Percentiles rank a stretch among this genome's conserved stretches.
Conservation (phyloP, 1,140 invertebrate species). For the Nymphalis io region DNA sequence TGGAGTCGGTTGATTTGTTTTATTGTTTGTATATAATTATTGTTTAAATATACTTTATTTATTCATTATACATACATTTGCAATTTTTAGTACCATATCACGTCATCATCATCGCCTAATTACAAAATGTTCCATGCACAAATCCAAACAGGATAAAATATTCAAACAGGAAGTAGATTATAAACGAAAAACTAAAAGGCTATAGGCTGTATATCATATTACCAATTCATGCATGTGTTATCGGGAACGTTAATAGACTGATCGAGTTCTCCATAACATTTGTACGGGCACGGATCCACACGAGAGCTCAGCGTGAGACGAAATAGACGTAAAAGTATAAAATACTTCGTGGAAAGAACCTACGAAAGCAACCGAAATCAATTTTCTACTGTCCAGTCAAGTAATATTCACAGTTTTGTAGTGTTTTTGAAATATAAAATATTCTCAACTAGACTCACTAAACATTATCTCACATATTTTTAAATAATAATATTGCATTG, state of each 20-base stretch:
- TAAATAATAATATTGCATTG: no score
- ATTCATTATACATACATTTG: conserved; percentile 36
- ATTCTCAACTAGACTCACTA: no score
- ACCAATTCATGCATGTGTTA: conserved; percentile 8
- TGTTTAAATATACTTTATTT: neutral
- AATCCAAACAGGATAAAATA: conserved; percentile 5
- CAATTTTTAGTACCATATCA: conserved; percentile 28
- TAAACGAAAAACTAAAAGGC: conserved; percentile 42
- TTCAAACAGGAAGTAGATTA: conserved; percentile 47
- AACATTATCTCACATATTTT: neutral
- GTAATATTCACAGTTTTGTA: neutral
- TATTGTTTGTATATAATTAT: neutral
- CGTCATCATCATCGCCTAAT: conserved; percentile 20
- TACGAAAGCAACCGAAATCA: neutral
- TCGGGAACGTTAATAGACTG: neutral
- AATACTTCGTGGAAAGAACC: neutral
- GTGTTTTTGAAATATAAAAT: no score
- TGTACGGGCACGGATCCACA: neutral
- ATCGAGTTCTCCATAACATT: neutral
- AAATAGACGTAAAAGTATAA: neutral
- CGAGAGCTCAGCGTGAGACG: neutral
- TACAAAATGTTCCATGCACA: conserved; percentile 23
- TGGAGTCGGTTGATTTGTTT: neutral
- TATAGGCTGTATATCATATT: neutral
- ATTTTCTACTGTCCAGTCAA: neutral